Evolutionary conservation across 2,797 vertebrate genomes (phyloP), one percentile per base, ranked within the genome.

Genomic region (Sphenodon punctatus): DNA sequence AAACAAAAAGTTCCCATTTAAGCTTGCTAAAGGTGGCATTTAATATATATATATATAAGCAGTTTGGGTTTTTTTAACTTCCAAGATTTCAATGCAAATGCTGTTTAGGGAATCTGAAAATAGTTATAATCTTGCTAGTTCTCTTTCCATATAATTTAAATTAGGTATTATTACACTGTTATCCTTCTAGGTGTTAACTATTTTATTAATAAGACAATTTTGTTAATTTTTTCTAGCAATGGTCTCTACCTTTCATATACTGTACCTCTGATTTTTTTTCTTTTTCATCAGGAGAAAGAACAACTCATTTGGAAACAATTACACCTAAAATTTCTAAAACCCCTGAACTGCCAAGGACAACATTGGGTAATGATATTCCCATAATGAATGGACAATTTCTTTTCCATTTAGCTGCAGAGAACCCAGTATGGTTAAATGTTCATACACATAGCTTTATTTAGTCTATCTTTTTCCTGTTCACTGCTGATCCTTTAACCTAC

Each of bases 261-360:
- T 74, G 43, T 30, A 69, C 80, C 67, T 71, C 23, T 75, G 67
- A 90, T 82, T 82, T 13, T 12, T 71, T 60, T 72, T 49, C 48
- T 84, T 92, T 87, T 79, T 38, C 63, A 88, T 80, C 1, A 10
- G 14, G 42, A 89, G 53, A 92, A 75, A 71, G 86, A 89, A 86
- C 67, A 46, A 60, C 60, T 92, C 5, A 23, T 59, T 84, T 79
- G 43, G 67, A 89, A 89, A 87, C 41, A 78, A 27, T 65, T 80
- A n/a, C 56, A 76, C 55, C n/a, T 67, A 85, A 89, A 67, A 80
- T 16, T 84, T 86, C 81, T 91, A 81, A 64, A 82, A 67, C 17
- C 22, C 22, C 73, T 78, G 41, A 64, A 61, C 46, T 78, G 69
- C 48, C 76, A 88, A 51, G 46, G 30, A 80, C 67, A 78, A 76